Percentiles rank a stretch among this genome's conserved stretches.
Conservation (phyloP, 2,888 invertebrate species). For the Leucozona laternaria region DNA sequence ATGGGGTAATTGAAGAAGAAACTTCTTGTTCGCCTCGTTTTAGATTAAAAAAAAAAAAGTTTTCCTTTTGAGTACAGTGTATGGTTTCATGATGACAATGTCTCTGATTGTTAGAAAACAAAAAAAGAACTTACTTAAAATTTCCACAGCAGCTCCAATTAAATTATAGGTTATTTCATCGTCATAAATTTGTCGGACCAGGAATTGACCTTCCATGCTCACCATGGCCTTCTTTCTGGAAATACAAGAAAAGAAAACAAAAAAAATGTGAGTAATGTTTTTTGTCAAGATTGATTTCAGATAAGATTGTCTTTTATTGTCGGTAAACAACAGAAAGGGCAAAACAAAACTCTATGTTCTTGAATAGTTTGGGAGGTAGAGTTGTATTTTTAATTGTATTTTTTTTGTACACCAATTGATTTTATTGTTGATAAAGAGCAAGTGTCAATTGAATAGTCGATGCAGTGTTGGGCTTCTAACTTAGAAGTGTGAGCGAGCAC, state of each 20-base stretch:
- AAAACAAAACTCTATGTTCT: not conserved
- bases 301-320: not conserved
- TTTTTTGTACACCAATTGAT: too few relatives aligned
- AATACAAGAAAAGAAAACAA: constrained; percentile 77
- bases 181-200: constrained; percentile 97
- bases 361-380: not conserved
- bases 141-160: constrained; percentile 95
- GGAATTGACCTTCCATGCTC: constrained; percentile 97
- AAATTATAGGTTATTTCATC: constrained; percentile 97
- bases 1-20: constrained; percentile 55
- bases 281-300: constrained; percentile 9
- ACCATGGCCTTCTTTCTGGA: constrained; percentile 95
- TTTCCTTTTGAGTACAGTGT: not conserved
- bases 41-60: not conserved
- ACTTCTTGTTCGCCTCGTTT: constrained; percentile 7
- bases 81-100: not conserved
- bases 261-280: not conserved
- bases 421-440: too few relatives aligned
- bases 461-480: too few relatives aligned
- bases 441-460: too few relatives aligned
- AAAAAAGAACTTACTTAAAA: constrained; percentile 89
- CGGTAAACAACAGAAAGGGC: not conserved
- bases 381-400: not conserved
- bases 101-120: not conserved
- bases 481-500: too few relatives aligned